phyloP scores from a whole-genome alignment of 2,113 vertebrate species.

The Misgurnus mizolepis region DNA sequence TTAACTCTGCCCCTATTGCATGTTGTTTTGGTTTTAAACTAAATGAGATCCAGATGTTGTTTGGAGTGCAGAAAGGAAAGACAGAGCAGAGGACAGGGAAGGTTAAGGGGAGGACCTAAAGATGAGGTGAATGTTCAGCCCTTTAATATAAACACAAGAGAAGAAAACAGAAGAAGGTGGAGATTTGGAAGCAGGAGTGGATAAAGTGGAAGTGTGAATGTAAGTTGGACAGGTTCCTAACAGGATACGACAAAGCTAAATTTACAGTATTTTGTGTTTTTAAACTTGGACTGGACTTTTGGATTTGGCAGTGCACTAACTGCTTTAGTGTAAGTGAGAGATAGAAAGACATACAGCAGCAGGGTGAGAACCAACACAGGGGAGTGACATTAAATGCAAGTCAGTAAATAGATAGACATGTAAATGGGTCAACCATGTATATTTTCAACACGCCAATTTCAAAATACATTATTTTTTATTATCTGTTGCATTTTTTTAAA shows the following conservation, averaged over 20 bases:
- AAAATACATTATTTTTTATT: too few species aligned
- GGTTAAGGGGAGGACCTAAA: constrained; percentile 41
- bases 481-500: too few species aligned
- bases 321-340: constrained; percentile 23
- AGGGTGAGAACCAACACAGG: too few species aligned
- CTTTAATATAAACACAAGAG: constrained; percentile 37
- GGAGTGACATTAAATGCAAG: too few species aligned
- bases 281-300: constrained; percentile 51
- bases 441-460: too few species aligned
- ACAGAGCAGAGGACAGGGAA: constrained; percentile 22
- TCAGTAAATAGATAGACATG: too few species aligned
- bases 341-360: constrained; percentile 5
- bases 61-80: constrained; percentile 69
- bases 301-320: constrained; percentile 68
- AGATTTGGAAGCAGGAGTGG: constrained; percentile 13
- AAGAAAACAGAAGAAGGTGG: background rate
- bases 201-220: background rate
- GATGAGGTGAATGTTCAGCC: constrained; percentile 27
- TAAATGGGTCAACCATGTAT: too few species aligned
- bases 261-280: constrained; percentile 43
- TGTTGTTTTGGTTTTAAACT: constrained; percentile 74
- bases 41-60: constrained; percentile 80
- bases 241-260: constrained; percentile 46
- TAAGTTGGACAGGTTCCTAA: constrained; percentile 49
- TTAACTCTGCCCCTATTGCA: constrained; percentile 50